Conservation (phyloP, 2,888 invertebrate genomes). For the Hydraecia micacea region DNA sequence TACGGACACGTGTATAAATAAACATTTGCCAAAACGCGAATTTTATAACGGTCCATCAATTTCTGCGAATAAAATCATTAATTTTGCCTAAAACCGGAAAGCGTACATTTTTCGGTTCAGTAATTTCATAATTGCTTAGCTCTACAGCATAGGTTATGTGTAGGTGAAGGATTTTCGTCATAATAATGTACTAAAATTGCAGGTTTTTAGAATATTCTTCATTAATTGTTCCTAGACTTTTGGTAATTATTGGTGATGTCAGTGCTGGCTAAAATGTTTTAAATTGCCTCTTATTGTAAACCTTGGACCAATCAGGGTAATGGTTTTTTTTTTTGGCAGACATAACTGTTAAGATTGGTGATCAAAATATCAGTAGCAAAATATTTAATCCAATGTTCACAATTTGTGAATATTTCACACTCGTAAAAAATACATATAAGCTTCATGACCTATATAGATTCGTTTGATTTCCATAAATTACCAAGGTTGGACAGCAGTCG, state of each 20-base stretch:
- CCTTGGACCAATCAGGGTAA: constrained; percentile 52
- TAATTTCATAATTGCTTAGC: constrained; percentile 55
- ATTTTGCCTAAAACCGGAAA: constrained; percentile 56
- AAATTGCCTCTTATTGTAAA: constrained; percentile 17
- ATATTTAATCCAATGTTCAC: constrained; percentile 2
- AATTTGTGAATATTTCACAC: constrained; percentile 20
- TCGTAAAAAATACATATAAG: neutral
- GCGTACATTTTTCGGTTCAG: constrained; percentile 46
- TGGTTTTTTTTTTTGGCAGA: constrained; percentile 18
- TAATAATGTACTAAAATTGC: constrained; percentile 26
- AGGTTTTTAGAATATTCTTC: constrained; percentile 14
- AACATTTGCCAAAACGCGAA: constrained; percentile 30
- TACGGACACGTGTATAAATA: constrained; percentile 12
- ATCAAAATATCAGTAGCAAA: constrained; percentile 11
- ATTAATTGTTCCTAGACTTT: constrained; percentile 22
- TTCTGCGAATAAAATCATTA: constrained; percentile 35
- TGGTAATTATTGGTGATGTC: constrained; percentile 11
- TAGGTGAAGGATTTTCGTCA: constrained; percentile 38
- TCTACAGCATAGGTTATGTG: constrained; percentile 23
- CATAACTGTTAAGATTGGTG: neutral
- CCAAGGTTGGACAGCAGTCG: neutral
- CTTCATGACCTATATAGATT: neutral
- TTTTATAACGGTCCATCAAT: constrained; percentile 54
- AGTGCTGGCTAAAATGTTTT: neutral
- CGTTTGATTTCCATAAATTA: neutral